phyloP scores from a whole-genome alignment of 2,888 invertebrate species.

The Ectemnius continuus region DNA sequence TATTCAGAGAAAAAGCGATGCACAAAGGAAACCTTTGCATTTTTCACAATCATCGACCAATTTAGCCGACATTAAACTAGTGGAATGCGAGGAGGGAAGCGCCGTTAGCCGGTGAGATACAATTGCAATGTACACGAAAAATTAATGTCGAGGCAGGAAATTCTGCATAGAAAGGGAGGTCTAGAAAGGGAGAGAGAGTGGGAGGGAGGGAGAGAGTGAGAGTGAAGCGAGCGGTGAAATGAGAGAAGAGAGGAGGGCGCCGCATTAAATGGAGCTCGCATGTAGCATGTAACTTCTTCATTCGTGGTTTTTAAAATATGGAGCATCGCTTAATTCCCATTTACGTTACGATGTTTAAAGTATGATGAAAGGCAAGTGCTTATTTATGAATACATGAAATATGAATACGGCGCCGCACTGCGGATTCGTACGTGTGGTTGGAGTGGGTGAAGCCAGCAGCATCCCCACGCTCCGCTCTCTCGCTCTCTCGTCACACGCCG shows the following conservation, averaged over 20 bases:
- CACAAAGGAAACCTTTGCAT: too few relatives aligned
- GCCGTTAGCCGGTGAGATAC: too few relatives aligned
- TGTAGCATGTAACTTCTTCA: neutral
- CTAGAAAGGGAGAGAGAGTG: too few relatives aligned
- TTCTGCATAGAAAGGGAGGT: conserved; percentile 16
- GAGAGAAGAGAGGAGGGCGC: too few relatives aligned
- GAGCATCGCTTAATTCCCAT: conserved; percentile 33
- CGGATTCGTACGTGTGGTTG: neutral
- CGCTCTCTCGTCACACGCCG: too few relatives aligned
- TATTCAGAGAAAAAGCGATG: too few relatives aligned
- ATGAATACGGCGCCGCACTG: conserved; percentile 29
- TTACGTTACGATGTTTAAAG: conserved; percentile 23
- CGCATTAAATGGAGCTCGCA: too few relatives aligned
- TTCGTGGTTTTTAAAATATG: conserved; percentile 20
- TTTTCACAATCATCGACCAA: neutral
- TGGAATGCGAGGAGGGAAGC: too few relatives aligned
- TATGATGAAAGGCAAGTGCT: conserved; percentile 44
- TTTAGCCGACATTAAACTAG: conserved; percentile 9
- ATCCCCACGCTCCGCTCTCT: conserved; percentile 6
- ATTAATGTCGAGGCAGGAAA: conserved; percentile 33
- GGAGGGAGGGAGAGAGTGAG: too few relatives aligned
- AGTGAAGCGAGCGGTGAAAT: too few relatives aligned
- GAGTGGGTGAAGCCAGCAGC: conserved; percentile 6
- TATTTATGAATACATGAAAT: conserved; percentile 23
- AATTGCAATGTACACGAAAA: conserved; percentile 31